These are phyloP conservation scores for Triplophysa yarkandensis DNA, from an alignment of 2,797 vertebrate species.

Conservation along the genomic window DNA sequence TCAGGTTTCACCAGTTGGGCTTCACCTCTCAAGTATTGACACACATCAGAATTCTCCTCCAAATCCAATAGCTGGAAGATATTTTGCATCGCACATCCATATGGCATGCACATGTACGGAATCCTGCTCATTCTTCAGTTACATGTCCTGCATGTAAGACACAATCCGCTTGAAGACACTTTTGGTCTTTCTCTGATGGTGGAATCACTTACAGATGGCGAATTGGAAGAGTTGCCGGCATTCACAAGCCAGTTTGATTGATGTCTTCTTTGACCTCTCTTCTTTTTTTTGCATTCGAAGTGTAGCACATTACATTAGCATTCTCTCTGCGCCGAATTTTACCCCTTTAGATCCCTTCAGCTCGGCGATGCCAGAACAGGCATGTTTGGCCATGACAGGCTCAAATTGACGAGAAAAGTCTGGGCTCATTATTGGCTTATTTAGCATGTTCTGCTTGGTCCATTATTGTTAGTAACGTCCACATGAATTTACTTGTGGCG, in stretches of 20 bases:
- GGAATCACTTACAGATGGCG: constrained; percentile 55
- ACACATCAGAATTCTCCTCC: constrained; percentile 35
- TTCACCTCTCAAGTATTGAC: constrained; percentile 29
- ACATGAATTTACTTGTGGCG: constrained; percentile 44
- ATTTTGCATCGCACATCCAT: constrained; percentile 30
- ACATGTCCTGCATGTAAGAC: constrained; percentile 44
- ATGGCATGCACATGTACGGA: constrained; percentile 44
- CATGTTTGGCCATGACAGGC: constrained; percentile 38
- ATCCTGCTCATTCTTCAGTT: constrained; percentile 35
- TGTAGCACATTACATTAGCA: constrained; percentile 44
- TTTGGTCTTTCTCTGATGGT: constrained; percentile 36
- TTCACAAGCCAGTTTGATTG: constrained; percentile 47
- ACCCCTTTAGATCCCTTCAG: constrained; percentile 34
- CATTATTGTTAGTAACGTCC: constrained; percentile 43
- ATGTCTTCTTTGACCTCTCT: constrained; percentile 52
- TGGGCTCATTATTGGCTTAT: constrained; percentile 45
- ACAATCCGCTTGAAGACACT: constrained; percentile 48
- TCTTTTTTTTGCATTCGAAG: constrained; percentile 26
- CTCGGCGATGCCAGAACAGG: constrained; percentile 16
- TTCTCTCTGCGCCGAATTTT: constrained; percentile 30
- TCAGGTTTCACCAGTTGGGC: constrained; percentile 20
- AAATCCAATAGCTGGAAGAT: constrained; percentile 25
- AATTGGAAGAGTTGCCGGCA: constrained; percentile 36
- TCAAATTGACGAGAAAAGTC: constrained; percentile 44
- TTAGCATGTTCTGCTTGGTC: constrained; percentile 42